phyloP scores from a whole-genome alignment of 2,797 vertebrate species.

The Alca torda region DNA sequence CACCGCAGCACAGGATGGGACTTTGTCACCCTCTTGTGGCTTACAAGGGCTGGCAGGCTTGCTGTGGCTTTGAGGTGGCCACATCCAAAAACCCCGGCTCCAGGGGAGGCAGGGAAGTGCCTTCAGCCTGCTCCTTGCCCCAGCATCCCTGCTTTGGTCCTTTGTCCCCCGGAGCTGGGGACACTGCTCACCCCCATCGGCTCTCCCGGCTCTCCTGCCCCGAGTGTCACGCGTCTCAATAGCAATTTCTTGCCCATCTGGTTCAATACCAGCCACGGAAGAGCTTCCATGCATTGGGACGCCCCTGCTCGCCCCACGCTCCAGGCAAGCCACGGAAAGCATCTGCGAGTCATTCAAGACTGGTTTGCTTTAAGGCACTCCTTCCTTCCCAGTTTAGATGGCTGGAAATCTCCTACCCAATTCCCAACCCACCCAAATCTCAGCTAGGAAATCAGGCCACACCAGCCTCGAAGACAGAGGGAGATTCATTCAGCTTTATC shows the following conservation, averaged over 20 bases:
- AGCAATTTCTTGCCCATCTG: neutral
- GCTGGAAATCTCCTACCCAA: conserved; percentile 30
- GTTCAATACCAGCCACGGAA: neutral
- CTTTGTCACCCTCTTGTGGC: conserved; percentile 69
- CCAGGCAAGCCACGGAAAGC: neutral
- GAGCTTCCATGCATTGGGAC: neutral
- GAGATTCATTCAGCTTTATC: conserved; percentile 60
- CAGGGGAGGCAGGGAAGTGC: neutral
- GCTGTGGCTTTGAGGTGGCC: conserved; percentile 20
- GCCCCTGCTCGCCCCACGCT: neutral
- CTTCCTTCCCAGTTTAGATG: neutral
- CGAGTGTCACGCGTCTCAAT: neutral
- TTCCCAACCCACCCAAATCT: conserved; percentile 16
- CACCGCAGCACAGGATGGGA: conserved; percentile 20
- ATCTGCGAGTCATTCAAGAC: neutral
- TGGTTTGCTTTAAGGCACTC: neutral
- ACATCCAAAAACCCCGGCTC: neutral
- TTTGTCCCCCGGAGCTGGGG: neutral
- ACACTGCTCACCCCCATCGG: fast-evolving
- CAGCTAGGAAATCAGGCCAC: conserved; percentile 53
- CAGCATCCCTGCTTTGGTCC: neutral
- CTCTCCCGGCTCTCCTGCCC: neutral
- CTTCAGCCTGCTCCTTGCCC: neutral
- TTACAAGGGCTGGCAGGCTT: neutral
- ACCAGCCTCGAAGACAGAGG: conserved; percentile 44